These are phyloP conservation scores for Nesometra sesokonis DNA, from an alignment of 35 echinoderm and acorn worm species.

Conservation along the genomic window DNA sequence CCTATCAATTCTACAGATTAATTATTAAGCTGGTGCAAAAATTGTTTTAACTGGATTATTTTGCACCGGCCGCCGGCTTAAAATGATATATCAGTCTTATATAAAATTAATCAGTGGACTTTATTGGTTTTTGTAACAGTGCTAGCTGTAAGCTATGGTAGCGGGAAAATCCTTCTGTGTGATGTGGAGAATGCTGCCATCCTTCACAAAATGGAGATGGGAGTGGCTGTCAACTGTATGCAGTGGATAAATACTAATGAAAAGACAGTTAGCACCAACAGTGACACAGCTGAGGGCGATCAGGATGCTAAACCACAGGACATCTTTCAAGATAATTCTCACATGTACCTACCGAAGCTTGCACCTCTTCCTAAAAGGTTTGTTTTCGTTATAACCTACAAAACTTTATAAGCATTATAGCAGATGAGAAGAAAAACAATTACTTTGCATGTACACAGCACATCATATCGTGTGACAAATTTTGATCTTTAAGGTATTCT, in stretches of 20 bases:
- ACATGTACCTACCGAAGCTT: conserved; percentile 61
- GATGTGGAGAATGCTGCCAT: conserved; percentile 83
- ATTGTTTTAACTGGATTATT: no score
- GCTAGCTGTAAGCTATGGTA: conserved; percentile 68
- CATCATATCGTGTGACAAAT: no score
- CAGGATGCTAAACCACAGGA: not conserved
- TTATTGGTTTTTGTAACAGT: conserved; percentile 36
- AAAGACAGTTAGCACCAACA: not conserved
- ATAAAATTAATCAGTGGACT: no score
- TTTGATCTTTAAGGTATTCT: no score
- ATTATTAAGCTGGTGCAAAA: no score
- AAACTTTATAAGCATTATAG: no score
- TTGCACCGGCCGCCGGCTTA: no score
- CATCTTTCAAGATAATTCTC: conserved; percentile 43
- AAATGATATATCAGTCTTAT: no score
- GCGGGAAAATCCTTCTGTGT: conserved; percentile 65
- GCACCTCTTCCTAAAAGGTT: conserved; percentile 84
- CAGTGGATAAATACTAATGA: conserved; percentile 44
- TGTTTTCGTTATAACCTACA: no score
- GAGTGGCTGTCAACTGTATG: conserved; percentile 47
- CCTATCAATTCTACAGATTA: no score
- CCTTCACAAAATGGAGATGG: conserved; percentile 38
- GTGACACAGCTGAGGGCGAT: not conserved
- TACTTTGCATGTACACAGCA: no score
- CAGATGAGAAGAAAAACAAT: no score